phyloP scores from a whole-genome alignment of 1,140 invertebrate genomes.

The Anagrus nilaparvatae region DNA sequence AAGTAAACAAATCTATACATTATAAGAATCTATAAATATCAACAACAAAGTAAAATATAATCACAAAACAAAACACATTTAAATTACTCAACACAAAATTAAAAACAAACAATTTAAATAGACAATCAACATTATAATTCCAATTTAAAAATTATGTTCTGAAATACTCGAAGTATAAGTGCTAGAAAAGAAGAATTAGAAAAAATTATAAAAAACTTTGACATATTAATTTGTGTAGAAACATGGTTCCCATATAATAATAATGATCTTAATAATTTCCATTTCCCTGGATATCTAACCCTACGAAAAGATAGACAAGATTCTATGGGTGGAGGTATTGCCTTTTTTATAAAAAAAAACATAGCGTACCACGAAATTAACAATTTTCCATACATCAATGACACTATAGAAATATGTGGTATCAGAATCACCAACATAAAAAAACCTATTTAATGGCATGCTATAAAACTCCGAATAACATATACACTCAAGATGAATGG shows the following conservation, averaged over 20 bases:
- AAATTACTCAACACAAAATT: neutral
- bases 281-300: neutral
- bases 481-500: neutral
- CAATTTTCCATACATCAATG: neutral
- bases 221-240: slow-evolving; percentile 6
- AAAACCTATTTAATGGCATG: neutral
- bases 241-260: neutral
- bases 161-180: slow-evolving; percentile 3
- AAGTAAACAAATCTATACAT: no score
- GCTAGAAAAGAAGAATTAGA: neutral
- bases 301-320: neutral
- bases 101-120: neutral
- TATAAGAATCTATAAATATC: no score
- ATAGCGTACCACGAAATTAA: no score
- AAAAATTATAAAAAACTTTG: slow-evolving; percentile 2
- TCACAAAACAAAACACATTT: neutral
- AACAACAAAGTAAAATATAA: neutral
- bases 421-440: neutral
- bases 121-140: no score
- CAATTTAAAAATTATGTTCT: neutral
- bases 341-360: no score
- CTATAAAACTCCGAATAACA: neutral
- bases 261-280: neutral
- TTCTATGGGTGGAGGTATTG: neutral
- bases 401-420: neutral